A percentile compares a stretch with the other conserved stretches of the same genome.
Evolutionary conservation across 2,113 vertebrate species (phyloP).

Genomic region (Callithrix jacchus): DNA sequence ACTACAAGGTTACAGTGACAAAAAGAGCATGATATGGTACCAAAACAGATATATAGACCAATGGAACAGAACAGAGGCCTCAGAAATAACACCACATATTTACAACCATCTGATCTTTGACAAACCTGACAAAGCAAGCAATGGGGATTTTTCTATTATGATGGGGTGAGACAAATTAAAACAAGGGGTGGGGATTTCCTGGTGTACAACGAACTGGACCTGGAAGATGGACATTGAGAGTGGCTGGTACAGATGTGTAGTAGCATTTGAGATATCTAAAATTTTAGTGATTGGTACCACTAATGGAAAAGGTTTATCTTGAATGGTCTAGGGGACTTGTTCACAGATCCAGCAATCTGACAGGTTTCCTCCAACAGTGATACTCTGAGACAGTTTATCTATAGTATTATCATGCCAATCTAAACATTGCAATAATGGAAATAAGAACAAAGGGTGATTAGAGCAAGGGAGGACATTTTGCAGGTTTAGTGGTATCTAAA

Average conservation of each 20-base stretch:
- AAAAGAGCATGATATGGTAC: no score
- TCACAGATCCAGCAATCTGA: neutral
- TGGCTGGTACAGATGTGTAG: neutral
- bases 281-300: neutral
- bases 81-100: no score
- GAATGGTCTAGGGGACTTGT: neutral
- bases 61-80: no score
- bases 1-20: no score
- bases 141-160: neutral
- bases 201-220: neutral
- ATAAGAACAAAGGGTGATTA: neutral
- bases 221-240: neutral
- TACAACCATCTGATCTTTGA: no score
- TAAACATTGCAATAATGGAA: neutral
- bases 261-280: neutral
- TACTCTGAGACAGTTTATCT: neutral
- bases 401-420: neutral
- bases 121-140: no score
- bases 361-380: neutral
- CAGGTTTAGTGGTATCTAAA: neutral
- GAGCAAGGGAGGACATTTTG: neutral
- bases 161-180: neutral
- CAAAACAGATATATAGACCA: no score
- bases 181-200: neutral
- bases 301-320: neutral